phyloP scores from a whole-genome alignment of 2,113 vertebrate species.

The Leptodactylus fuscus region DNA sequence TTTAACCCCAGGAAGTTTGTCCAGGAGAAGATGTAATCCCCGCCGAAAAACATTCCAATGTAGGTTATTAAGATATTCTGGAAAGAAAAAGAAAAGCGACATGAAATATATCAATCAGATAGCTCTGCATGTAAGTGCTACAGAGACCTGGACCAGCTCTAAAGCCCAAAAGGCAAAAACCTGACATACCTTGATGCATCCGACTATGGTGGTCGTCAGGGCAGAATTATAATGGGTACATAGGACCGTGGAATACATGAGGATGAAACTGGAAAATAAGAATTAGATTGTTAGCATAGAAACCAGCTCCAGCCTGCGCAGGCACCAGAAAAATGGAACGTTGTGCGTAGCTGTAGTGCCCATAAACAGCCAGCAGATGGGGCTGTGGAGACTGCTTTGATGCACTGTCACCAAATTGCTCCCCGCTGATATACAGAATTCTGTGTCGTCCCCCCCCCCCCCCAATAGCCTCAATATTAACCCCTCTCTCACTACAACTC shows the following conservation, averaged over 20 bases:
- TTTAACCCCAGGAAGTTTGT: slow-evolving; percentile 95
- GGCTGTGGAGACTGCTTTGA: neutral
- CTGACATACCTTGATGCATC: slow-evolving; percentile 90
- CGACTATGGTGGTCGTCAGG: slow-evolving; percentile 97
- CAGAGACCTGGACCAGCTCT: no score
- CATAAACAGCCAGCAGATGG: neutral
- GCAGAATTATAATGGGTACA: slow-evolving; percentile 97
- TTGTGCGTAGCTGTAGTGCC: neutral
- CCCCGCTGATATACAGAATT: no score
- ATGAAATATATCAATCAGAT: no score
- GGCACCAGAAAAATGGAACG: neutral
- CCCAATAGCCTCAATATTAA: no score
- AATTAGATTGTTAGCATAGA: neutral
- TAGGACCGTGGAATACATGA: slow-evolving; percentile 95
- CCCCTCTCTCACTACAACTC: no score
- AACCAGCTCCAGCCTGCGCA: neutral
- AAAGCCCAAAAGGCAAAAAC: no score
- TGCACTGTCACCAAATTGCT: no score
- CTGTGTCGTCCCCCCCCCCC: no score
- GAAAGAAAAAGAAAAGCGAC: slow-evolving; percentile 57
- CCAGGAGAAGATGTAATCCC: slow-evolving; percentile 98
- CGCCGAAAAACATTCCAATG: slow-evolving; percentile 96
- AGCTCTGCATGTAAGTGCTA: no score
- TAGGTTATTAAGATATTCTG: slow-evolving; percentile 98
- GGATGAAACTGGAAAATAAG: slow-evolving; percentile 79